These are phyloP conservation scores for Triplophysa siluroides DNA, from an alignment of 2,113 vertebrate genomes.

Conservation along the genomic window DNA sequence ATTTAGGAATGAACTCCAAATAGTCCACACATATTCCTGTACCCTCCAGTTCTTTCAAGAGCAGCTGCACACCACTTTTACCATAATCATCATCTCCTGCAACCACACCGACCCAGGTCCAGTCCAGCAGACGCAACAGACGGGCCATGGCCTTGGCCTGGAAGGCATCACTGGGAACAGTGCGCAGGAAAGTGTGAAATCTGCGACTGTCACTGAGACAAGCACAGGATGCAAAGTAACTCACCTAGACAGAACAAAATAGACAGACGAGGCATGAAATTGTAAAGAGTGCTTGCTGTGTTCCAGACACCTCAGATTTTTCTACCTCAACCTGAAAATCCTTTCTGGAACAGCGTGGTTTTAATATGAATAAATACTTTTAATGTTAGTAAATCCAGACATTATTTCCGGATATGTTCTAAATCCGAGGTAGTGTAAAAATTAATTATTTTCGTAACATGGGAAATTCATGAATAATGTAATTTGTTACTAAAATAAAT, in stretches of 20 bases:
- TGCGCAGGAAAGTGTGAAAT: constrained; percentile 60
- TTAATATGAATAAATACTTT: no score
- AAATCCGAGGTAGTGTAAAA: no score
- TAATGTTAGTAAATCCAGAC: no score
- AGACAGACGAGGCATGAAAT: no score
- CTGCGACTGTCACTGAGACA: constrained; percentile 47
- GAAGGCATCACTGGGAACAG: constrained; percentile 63
- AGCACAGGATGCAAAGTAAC: constrained; percentile 57
- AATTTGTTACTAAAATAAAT: no score
- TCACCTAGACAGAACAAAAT: constrained; percentile 47
- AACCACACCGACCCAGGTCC: constrained; percentile 64
- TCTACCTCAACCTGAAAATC: no score
- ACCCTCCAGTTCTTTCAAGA: constrained; percentile 58
- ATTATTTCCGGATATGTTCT: no score
- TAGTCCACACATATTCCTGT: constrained; percentile 61
- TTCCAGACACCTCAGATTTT: no score
- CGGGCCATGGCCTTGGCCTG: constrained; percentile 59
- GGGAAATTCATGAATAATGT: no score
- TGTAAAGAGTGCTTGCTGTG: no score
- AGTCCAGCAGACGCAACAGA: constrained; percentile 59
- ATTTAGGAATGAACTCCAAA: constrained; percentile 59
- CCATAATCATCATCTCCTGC: constrained; percentile 64
- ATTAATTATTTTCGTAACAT: no score
- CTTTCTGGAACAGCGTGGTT: no score
- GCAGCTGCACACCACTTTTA: constrained; percentile 60